Percentiles rank a stretch among this genome's conserved stretches.
phyloP scores from a whole-genome alignment of 2,888 invertebrate genomes.

The Crematogaster levior region DNA sequence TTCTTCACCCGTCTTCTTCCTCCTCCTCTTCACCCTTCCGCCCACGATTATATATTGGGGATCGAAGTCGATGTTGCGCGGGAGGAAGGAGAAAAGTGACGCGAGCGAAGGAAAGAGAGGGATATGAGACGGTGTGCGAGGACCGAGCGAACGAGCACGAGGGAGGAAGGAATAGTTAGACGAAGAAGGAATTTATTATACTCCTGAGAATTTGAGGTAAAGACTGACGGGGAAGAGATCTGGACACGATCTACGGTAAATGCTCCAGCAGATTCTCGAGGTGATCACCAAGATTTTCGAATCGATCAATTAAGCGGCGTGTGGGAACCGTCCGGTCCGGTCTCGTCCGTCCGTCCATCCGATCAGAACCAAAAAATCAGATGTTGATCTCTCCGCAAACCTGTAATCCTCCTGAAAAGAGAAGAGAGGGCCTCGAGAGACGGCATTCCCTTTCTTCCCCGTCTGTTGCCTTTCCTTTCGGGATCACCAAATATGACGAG shows the following conservation, averaged over 20 bases:
- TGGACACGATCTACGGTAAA: conserved; percentile 77
- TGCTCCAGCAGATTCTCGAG: conserved; percentile 79
- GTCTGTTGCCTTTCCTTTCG: neutral
- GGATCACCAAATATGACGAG: conserved; percentile 53
- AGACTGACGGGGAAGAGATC: conserved; percentile 60
- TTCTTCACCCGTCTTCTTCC: conserved; percentile 37
- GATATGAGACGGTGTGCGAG: conserved; percentile 33
- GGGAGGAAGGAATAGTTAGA: conserved; percentile 32
- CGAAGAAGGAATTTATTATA: conserved; percentile 67
- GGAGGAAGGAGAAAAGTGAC: conserved; percentile 8
- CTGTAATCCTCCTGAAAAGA: conserved; percentile 83
- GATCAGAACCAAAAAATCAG: conserved; percentile 82
- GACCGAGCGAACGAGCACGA: conserved; percentile 24
- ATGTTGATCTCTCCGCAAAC: conserved; percentile 85
- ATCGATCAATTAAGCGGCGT: conserved; percentile 86
- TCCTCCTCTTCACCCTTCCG: conserved; percentile 38
- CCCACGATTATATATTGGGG: conserved; percentile 55
- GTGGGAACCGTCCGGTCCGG: conserved; percentile 84
- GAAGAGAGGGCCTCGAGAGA: conserved; percentile 64
- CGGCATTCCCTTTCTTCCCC: conserved; percentile 28
- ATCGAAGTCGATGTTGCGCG: conserved; percentile 53
- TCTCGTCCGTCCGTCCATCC: conserved; percentile 76
- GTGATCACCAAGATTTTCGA: conserved; percentile 85
- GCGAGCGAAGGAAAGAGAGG: neutral
- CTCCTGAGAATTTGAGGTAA: conserved; percentile 66